A percentile compares a stretch with the other conserved stretches of the same genome.
Conservation (phyloP, 2,113 vertebrate species). For the Chionomys nivalis region DNA sequence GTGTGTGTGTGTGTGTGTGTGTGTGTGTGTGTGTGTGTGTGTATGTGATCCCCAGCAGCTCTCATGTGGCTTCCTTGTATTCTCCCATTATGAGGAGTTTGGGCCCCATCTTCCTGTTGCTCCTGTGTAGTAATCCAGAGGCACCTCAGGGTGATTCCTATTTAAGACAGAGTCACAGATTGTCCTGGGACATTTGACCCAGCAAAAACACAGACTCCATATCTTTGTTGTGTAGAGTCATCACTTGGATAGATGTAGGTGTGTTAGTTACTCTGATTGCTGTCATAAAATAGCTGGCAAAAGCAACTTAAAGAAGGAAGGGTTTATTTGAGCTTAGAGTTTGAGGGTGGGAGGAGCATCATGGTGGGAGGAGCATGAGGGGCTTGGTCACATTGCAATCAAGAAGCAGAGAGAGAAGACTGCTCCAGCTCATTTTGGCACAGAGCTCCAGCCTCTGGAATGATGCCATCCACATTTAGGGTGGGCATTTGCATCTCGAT, state of each 20-base stretch:
- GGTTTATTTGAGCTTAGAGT: background rate
- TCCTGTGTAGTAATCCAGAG: background rate
- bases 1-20: too few species aligned
- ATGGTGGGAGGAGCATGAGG: background rate
- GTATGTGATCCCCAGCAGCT: background rate
- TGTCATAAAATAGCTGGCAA: background rate
- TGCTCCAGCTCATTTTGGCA: background rate
- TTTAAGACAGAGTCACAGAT: background rate
- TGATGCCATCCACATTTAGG: background rate
- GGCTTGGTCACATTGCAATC: background rate
- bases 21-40: too few species aligned
- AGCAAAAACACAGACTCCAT: background rate
- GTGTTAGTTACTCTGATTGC: background rate
- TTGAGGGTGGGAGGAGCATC: background rate
- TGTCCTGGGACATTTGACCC: background rate
- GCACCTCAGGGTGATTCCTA: background rate
- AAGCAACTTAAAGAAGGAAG: background rate
- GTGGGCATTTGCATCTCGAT: background rate
- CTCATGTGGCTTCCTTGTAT: accelerated
- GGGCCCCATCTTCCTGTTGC: too few species aligned
- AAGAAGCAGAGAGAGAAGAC: background rate
- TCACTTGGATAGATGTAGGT: background rate
- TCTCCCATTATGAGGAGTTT: accelerated
- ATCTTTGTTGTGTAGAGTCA: background rate
- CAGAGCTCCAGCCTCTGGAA: background rate